Evolutionary conservation across 1,140 invertebrate species (phyloP), one percentile per base, ranked within the genome.

Genomic region (Papilio polyxenes): DNA sequence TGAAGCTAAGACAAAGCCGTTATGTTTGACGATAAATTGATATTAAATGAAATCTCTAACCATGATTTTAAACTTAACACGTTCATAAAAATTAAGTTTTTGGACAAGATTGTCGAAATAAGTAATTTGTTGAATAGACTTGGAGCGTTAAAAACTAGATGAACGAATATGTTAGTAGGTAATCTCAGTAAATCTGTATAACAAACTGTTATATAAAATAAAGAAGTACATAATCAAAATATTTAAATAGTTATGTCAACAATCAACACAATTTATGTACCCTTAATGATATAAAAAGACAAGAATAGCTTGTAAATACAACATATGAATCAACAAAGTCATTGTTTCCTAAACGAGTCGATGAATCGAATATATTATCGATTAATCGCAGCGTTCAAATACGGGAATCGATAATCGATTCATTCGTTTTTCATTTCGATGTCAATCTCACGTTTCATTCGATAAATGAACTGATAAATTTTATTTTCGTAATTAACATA

Each of bases 321-420:
- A 69, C 20, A 56, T 23, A 56, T 13, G n/a, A 1, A 49, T 56
- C 31, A 51, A 9, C 17, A 10, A 74, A 44, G 31, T 49, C 74
- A 75, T 77, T 77, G 75, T 51, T 56, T 31, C 49, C 75, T 51
- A 51, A 77, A 77, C 49, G 75, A 75, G 15, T 11, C 15, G 17
- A 75, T 23, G 44, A 17, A 56, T 51, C 44, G 23, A 77, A 77
- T 77, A 53, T 17, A 77, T 77, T 77, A 77, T 77, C 75, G 44
- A 51, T 53, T 77, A 77, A 76, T 75, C 44, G 72, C 20, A 74
- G 15, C 31, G 40, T 44, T 44, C 40, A 75, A 75, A 75, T 44
- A 75, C 75, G 20, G 75, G 48, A 75, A 75, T 77, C 75, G 75
- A 77, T 77, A 56, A 51, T 31, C n/a, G 75, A 77, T 51, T 53